phyloP scores from a whole-genome alignment of 2,888 invertebrate genomes.

The Tenthredo mesomela region DNA sequence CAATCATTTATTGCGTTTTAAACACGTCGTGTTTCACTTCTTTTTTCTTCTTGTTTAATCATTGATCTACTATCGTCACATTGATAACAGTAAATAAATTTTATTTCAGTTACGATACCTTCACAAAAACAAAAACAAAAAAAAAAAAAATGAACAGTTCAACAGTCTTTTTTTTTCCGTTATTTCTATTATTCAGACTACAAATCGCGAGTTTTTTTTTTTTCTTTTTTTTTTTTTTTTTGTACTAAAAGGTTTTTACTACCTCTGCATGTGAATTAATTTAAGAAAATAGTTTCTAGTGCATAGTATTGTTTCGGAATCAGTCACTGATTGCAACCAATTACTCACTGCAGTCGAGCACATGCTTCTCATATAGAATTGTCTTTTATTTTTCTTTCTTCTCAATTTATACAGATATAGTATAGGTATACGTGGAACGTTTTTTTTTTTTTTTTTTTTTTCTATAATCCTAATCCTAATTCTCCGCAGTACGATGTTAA shows the following conservation, averaged over 20 bases:
- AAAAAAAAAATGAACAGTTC: neutral
- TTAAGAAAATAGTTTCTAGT: constrained; percentile 2
- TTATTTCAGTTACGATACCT: neutral
- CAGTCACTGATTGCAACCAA: neutral
- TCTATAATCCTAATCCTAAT: neutral
- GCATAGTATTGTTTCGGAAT: neutral
- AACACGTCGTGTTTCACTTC: neutral
- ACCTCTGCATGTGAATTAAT: neutral
- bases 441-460: neutral
- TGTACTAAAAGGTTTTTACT: constrained; percentile 15
- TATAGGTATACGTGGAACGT: neutral
- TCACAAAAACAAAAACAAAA: neutral
- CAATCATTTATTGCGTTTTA: constrained; percentile 1
- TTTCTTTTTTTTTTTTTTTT: too few relatives aligned
- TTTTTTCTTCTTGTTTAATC: neutral
- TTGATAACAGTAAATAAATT: neutral
- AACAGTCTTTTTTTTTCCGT: neutral
- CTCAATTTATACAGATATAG: neutral
- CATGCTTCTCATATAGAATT: neutral
- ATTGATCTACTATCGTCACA: neutral
- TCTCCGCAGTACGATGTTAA: constrained; percentile 1
- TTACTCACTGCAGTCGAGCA: constrained; percentile 24
- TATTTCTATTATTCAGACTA: neutral
- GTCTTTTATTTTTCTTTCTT: too few relatives aligned
- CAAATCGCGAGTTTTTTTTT: neutral